Percentiles rank a stretch among this genome's conserved stretches.
Evolutionary conservation across 2,888 invertebrate genomes (phyloP).

Genomic region (Sialis fuliginosa): DNA sequence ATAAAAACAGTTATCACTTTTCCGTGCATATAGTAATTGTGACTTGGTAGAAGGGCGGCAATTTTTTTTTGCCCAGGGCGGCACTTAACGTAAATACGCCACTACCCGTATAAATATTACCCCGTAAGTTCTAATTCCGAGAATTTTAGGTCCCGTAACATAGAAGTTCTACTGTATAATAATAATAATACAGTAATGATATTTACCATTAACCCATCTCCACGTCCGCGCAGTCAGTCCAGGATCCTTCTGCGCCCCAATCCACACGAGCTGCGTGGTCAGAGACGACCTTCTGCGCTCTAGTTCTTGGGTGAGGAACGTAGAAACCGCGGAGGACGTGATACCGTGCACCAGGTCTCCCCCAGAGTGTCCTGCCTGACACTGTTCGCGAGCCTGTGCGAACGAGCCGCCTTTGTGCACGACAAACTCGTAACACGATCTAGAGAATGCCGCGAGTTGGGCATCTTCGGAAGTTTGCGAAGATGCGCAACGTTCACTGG

Average conservation of each 20-base stretch:
- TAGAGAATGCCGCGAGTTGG: constrained; percentile 64
- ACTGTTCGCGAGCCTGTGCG: constrained; percentile 60
- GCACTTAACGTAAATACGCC: too few species aligned
- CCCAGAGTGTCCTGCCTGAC: constrained; percentile 42
- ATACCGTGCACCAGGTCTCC: constrained; percentile 56
- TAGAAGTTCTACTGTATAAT: too few species aligned
- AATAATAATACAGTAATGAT: neutral
- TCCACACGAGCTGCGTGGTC: constrained; percentile 79
- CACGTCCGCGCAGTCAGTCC: constrained; percentile 66
- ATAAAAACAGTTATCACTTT: too few species aligned
- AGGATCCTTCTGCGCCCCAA: constrained; percentile 78
- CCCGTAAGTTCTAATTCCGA: too few species aligned
- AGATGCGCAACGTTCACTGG: constrained; percentile 66
- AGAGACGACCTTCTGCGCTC: constrained; percentile 62
- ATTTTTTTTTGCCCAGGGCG: too few species aligned
- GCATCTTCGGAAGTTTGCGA: constrained; percentile 59
- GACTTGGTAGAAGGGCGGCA: too few species aligned
- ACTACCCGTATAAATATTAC: too few species aligned
- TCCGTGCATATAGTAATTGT: too few species aligned
- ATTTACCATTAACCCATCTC: constrained; percentile 78
- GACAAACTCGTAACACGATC: constrained; percentile 79
- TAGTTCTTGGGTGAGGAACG: constrained; percentile 58
- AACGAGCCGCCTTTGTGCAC: constrained; percentile 68
- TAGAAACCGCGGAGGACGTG: constrained; percentile 32
- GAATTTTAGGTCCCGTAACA: too few species aligned